Evolutionary conservation across 2,113 vertebrate genomes (phyloP), one percentile per base, ranked within the genome.

Genomic region (Eurystomus gularis): DNA sequence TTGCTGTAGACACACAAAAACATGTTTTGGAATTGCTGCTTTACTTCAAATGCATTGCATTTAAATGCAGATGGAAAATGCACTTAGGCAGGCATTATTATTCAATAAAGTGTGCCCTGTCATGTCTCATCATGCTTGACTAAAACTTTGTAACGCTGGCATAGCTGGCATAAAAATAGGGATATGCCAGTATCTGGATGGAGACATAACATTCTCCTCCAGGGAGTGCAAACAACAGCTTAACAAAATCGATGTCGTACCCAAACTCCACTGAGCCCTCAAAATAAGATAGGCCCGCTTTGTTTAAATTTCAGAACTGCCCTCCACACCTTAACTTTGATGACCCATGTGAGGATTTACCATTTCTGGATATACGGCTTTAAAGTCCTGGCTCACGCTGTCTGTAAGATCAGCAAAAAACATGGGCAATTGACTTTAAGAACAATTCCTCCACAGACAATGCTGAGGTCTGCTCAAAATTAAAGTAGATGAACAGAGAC

Each of bases 61-160:
- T 94, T 92, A 82, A 92, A 93, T 82, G 83, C 94, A 95, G 81
- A 94, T 79, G 73, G 86, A 88, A 97, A 96, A 97, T 65, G 58
- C 82, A 94, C 80, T 82, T 86, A 95, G 94, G 82, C 77, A 93
- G 80, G 86, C 58, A 91, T 96, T 94, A 94, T 96, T 88, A 88
- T 93, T 92, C 92, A 83, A 68, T 90, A 89, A 86, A 92, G 78
- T 80, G 85, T 82, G 87, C 61, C 79, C 94, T 93, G 91, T 93
- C 96, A 91, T 90, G 81, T 88, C 87, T 96, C 78, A 78, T 93
- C 92, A 94, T 72, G 89, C 93, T 95, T 94, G 86, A 94, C 93
- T 94, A 94, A 95, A 97, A 96, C 66, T 94, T 81, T 66, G 83
- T 82, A 87, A 62, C 84, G 72, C 75, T 89, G 92, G 92, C 88